Conservation (phyloP, 1,140 invertebrate genomes). For the Anagrus nilaparvatae region DNA sequence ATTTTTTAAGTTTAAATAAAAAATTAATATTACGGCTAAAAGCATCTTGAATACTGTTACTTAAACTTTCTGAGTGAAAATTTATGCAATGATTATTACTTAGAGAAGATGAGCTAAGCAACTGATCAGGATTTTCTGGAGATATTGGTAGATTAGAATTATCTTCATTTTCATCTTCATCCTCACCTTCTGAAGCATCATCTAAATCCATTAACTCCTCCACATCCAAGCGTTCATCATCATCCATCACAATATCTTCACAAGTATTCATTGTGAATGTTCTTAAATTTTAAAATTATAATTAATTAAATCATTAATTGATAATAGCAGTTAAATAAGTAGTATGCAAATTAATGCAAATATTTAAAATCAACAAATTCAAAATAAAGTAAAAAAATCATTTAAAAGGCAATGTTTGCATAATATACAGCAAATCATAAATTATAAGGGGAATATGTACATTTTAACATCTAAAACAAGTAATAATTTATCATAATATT, state of each 20-base stretch:
- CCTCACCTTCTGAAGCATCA: conserved; percentile 39
- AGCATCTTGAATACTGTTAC: conserved; percentile 10
- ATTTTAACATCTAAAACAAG: too few relatives aligned
- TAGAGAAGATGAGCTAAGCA: conserved; percentile 32
- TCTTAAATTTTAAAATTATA: too few relatives aligned
- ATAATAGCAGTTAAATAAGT: too few relatives aligned
- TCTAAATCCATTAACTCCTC: conserved; percentile 44
- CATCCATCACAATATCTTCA: conserved; percentile 42
- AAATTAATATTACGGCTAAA: not conserved
- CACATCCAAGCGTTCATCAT: conserved; percentile 40
- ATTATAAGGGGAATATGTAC: too few relatives aligned
- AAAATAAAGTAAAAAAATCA: too few relatives aligned
- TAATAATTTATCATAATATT: too few relatives aligned
- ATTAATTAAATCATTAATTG: too few relatives aligned
- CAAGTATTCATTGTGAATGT: too few relatives aligned
- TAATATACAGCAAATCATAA: too few relatives aligned
- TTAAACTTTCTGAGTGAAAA: conserved; percentile 13
- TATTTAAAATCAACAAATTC: conserved; percentile 9
- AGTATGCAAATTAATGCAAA: conserved; percentile 3
- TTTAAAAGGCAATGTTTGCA: too few relatives aligned
- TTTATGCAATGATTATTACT: conserved; percentile 29
- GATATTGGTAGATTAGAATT: conserved; percentile 36
- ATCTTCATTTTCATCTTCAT: conserved; percentile 37
- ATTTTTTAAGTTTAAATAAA: not conserved
- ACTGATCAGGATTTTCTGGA: conserved; percentile 38